Conservation (phyloP, 1,140 invertebrate genomes). For the Drosophila azteca region DNA sequence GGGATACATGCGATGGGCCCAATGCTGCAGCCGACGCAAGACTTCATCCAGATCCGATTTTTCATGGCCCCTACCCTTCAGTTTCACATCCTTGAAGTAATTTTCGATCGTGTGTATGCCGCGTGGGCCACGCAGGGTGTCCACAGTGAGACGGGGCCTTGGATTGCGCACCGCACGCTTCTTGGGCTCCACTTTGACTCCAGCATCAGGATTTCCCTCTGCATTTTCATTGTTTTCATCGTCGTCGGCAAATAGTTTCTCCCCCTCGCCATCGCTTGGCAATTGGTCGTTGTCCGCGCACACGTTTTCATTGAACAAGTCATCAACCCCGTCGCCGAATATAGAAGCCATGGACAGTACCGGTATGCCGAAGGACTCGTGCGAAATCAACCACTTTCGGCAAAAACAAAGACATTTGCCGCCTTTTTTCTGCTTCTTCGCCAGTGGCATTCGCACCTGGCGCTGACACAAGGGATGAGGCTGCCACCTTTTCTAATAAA, state of each 20-base stretch:
- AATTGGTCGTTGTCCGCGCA: conserved; percentile 53
- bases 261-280: conserved; percentile 68
- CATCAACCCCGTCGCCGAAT: conserved; percentile 78
- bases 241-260: conserved; percentile 70
- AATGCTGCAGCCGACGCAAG: conserved; percentile 94
- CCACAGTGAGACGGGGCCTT: conserved; percentile 88
- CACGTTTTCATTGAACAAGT: conserved; percentile 72
- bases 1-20: conserved; percentile 95
- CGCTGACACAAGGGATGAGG: conserved; percentile 10
- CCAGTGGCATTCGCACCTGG: conserved; percentile 21
- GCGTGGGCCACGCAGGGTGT: conserved; percentile 89
- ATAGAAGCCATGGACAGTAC: conserved; percentile 62
- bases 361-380: neutral
- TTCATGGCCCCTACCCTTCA: conserved; percentile 93
- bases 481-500: conserved; percentile 45
- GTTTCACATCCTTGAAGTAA: conserved; percentile 92
- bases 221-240: conserved; percentile 47
- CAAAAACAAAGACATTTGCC: conserved; percentile 59
- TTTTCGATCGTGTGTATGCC: conserved; percentile 91
- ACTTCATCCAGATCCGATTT: conserved; percentile 91
- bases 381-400: conserved; percentile 13
- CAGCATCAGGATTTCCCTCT: conserved; percentile 23
- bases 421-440: conserved; percentile 74
- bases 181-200: conserved; percentile 82
- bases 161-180: conserved; percentile 87